phyloP scores from a whole-genome alignment of 2,797 vertebrate species.

The Sebastes cheni region DNA sequence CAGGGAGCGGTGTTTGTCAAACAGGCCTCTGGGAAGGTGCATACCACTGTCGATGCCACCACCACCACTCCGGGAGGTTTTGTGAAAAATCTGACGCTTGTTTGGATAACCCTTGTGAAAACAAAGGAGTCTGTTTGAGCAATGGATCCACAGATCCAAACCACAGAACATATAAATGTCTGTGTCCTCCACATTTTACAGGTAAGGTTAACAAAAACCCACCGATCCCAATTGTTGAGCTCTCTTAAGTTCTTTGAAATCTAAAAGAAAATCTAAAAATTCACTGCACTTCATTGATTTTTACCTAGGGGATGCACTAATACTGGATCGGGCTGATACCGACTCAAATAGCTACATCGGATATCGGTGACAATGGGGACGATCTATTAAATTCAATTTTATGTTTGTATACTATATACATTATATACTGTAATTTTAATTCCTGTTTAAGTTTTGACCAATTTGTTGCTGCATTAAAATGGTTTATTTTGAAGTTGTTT shows the following conservation, averaged over 20 bases:
- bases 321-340: no score
- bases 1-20: slow-evolving; percentile 85
- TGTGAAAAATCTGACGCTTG: slow-evolving; percentile 85
- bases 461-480: no score
- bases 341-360: no score
- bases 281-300: background rate
- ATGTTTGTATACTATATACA: no score
- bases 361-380: no score
- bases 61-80: slow-evolving; percentile 83
- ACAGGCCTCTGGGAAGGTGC: slow-evolving; percentile 76
- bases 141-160: slow-evolving; percentile 65
- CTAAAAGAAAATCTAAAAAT: background rate
- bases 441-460: no score
- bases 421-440: no score
- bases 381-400: no score
- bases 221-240: background rate
- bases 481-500: no score
- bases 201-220: slow-evolving; percentile 75
- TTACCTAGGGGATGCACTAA: background rate
- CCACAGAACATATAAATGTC: slow-evolving; percentile 78
- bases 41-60: slow-evolving; percentile 83
- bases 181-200: slow-evolving; percentile 82
- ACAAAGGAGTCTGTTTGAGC: slow-evolving; percentile 81
- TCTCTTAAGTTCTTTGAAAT: background rate
- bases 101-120: slow-evolving; percentile 81